Conservation (phyloP, 2,113 vertebrate genomes). For the Lates calcarifer region DNA sequence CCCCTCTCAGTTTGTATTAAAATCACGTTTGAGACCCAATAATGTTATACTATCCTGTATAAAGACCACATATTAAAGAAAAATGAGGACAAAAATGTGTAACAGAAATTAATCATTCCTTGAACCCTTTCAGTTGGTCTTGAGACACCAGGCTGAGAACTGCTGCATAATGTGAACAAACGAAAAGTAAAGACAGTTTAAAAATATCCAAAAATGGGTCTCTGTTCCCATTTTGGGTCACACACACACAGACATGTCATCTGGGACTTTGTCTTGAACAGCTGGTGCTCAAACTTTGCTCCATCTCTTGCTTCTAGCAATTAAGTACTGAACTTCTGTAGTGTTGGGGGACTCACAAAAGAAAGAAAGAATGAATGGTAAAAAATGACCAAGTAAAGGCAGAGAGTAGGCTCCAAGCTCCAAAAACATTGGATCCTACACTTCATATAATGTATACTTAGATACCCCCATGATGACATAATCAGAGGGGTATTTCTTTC, state of each 20-base stretch:
- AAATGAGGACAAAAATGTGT: neutral
- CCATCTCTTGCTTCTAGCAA: neutral
- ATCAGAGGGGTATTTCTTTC: neutral
- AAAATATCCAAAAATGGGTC: neutral
- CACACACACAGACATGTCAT: neutral
- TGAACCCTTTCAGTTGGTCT: neutral
- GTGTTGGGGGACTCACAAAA: neutral
- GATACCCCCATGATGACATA: neutral
- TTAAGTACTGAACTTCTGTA: neutral
- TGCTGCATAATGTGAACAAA: neutral
- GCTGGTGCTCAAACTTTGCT: neutral
- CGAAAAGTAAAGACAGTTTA: conserved; percentile 2
- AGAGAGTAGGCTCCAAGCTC: neutral
- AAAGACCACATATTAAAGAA: neutral
- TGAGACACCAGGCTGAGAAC: neutral
- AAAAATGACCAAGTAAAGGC: neutral
- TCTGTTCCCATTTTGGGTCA: conserved; percentile 5
- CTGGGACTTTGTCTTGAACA: neutral
- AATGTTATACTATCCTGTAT: neutral
- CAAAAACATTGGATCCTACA: neutral
- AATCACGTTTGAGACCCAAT: neutral
- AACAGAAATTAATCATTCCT: neutral
- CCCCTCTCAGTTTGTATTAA: neutral
- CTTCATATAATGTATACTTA: neutral
- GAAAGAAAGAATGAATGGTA: neutral